phyloP scores from a whole-genome alignment of 2,888 invertebrate species.

The Drosophila falleni region DNA sequence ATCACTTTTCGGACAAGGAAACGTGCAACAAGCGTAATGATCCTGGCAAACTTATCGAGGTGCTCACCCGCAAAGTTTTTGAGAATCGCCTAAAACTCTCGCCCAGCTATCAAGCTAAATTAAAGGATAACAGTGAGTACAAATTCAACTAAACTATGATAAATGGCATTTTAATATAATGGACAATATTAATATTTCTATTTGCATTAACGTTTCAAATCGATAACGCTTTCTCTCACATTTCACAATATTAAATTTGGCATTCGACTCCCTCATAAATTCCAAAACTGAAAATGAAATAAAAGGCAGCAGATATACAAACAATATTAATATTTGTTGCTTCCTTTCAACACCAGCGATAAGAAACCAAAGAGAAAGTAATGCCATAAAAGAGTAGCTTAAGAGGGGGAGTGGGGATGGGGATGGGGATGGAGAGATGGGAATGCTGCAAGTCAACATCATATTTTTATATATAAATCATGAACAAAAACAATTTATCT shows the following conservation, averaged over 20 bases:
- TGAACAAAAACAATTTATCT: slow-evolving; percentile 81
- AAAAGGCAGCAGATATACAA: slow-evolving; percentile 59
- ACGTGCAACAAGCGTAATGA: slow-evolving; percentile 66
- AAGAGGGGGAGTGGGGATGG: not conserved
- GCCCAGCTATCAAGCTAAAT: slow-evolving; percentile 24
- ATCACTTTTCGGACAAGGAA: slow-evolving; percentile 68
- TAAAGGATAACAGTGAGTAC: slow-evolving; percentile 39
- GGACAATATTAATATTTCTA: slow-evolving; percentile 17
- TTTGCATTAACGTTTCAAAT: slow-evolving; percentile 23
- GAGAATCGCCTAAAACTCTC: slow-evolving; percentile 51
- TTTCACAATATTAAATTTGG: slow-evolving; percentile 62
- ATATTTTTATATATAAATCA: slow-evolving; percentile 76
- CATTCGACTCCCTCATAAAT: slow-evolving; percentile 31
- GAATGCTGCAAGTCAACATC: slow-evolving; percentile 48
- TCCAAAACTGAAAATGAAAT: slow-evolving; percentile 43
- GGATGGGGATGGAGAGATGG: slow-evolving; percentile 3
- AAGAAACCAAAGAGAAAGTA: slow-evolving; percentile 49
- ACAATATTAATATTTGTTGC: slow-evolving; percentile 76
- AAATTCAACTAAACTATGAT: not conserved
- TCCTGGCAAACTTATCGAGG: slow-evolving; percentile 56
- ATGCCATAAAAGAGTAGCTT: slow-evolving; percentile 18
- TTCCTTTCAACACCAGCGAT: slow-evolving; percentile 57
- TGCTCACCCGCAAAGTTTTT: slow-evolving; percentile 51
- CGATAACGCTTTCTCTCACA: slow-evolving; percentile 30
- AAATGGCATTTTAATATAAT: not conserved